A percentile compares a stretch with the other conserved stretches of the same genome.
Evolutionary conservation across 2,113 vertebrate genomes (phyloP).

Genomic region (Rattus rattus): DNA sequence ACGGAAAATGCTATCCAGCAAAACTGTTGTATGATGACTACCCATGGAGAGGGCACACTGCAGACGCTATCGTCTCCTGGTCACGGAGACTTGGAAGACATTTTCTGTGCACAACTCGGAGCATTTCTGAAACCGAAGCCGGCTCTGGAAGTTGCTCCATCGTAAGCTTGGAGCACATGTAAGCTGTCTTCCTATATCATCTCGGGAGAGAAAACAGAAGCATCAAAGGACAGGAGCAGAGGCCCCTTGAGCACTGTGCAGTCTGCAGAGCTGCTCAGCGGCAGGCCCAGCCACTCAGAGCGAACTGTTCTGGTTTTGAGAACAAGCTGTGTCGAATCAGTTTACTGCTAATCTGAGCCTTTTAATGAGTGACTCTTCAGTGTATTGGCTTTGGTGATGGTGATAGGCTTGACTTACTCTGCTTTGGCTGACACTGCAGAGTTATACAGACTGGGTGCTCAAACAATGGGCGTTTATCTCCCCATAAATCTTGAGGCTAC

Average conservation of each 20-base stretch:
- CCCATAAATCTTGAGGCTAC: not conserved
- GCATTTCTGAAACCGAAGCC: not conserved
- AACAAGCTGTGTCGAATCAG: not conserved
- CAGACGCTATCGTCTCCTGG: not conserved
- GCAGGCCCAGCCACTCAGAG: not conserved
- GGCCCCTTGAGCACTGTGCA: not conserved
- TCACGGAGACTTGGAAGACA: not conserved
- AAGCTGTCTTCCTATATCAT: not conserved
- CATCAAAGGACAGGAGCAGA: not conserved
- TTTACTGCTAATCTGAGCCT: not conserved
- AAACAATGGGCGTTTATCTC: not conserved
- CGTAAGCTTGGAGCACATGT: not conserved
- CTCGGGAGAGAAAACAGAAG: not conserved
- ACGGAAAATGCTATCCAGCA: not conserved
- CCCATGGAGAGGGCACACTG: not conserved
- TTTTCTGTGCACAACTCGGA: fast-evolving
- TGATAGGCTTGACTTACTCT: not conserved
- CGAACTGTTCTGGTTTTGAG: not conserved
- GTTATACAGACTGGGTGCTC: not conserved
- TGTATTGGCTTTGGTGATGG: not conserved
- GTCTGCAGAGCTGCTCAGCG: not conserved
- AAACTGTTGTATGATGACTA: not conserved
- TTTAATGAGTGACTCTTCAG: not conserved
- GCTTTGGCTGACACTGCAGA: too few relatives aligned
- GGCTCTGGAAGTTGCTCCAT: not conserved